A percentile compares a stretch with the other conserved stretches of the same genome.
Conservation (phyloP, 2,113 vertebrate genomes). For the Eclectus roratus region DNA sequence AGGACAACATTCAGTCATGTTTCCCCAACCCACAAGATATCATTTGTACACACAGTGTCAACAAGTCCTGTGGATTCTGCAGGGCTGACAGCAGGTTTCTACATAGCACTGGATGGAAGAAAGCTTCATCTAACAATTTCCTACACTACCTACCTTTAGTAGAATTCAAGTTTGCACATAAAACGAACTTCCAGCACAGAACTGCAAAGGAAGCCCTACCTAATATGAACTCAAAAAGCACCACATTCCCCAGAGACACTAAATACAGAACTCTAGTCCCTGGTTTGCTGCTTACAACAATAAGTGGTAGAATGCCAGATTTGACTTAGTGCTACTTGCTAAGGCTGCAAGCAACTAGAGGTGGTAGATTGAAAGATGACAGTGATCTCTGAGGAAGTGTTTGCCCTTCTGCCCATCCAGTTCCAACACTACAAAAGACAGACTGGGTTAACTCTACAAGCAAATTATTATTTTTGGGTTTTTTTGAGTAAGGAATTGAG, state of each 20-base stretch:
- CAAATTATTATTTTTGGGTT: neutral
- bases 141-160: neutral
- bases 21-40: neutral
- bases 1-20: neutral
- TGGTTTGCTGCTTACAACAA: neutral
- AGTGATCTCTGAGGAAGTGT: neutral
- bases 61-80: no score
- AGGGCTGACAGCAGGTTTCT: neutral
- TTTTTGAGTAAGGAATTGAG: neutral
- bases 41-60: neutral
- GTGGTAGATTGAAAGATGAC: neutral
- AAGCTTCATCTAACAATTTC: neutral
- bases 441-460: neutral
- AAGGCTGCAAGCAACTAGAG: neutral
- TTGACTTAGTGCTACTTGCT: neutral
- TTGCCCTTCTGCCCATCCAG: neutral
- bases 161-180: neutral
- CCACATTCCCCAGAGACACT: neutral
- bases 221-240: neutral
- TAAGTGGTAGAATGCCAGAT: neutral
- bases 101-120: neutral
- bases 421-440: neutral
- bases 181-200: neutral
- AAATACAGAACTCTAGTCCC: neutral
- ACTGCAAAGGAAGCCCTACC: neutral